Evolutionary conservation across 2,797 vertebrate genomes (phyloP), one percentile per base, ranked within the genome.

Genomic region (Pseudomugil gertrudae): DNA sequence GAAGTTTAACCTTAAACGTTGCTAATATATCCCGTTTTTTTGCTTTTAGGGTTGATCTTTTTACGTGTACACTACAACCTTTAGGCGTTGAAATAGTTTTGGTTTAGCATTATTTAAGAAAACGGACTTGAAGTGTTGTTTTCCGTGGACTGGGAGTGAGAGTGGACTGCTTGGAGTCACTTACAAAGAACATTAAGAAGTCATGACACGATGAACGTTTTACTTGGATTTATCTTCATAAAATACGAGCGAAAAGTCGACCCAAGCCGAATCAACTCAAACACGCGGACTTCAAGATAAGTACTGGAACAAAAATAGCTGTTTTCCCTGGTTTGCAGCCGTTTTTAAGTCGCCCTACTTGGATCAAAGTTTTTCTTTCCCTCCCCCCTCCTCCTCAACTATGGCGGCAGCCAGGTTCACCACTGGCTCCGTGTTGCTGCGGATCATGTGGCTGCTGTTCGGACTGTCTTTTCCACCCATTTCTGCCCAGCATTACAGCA

Each of bases 401-500:
- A 93, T 93, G 92, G 89, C 91, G 90, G 85, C 90, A 79, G 83
- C 81, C 89, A 84, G 86, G 86, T 89, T 85, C 81, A 84, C 85
- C 84, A 27, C 83, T 84, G 86, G 75, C 85, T 87, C 78, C 62
- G 74, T 65, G 77, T 58, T 80, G 26, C 65, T 87, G 84, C 84
- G 84, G 87, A 82, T 89, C 82, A 72, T 89, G 87, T 87, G 87
- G 84, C 84, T 90, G 60, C 52, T 94, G 77, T 87, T 85, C 71
- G 89, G 87, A 55, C 69, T 95, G 13, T 66, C 53, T 24, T 40
- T 85, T 60, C 81, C 78, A 9, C 56, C 63, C 72, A 67, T 81
- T 56, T 83, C 54, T 13, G 91, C 78, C 63, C 94, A 94, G 56
- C 92, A 94, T 63, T 93, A 95, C 40, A 95, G 95, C 43, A 95